phyloP scores from a whole-genome alignment of 2,113 vertebrate genomes.

The Lophura nycthemera region DNA sequence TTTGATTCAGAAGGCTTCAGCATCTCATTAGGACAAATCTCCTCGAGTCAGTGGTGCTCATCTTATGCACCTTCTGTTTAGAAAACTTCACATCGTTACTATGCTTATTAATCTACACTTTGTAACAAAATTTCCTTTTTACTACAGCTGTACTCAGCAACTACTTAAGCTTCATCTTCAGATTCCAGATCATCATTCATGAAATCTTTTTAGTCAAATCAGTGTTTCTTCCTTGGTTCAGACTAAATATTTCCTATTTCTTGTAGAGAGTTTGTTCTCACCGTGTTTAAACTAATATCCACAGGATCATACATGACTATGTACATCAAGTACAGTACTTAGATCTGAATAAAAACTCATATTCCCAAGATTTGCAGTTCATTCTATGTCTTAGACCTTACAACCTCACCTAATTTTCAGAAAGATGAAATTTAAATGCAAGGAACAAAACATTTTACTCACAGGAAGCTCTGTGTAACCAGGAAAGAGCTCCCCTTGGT shows the following conservation, averaged over 20 bases:
- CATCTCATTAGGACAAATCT: background rate
- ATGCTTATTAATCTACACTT: background rate
- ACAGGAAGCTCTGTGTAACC: background rate
- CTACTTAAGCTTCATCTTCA: background rate
- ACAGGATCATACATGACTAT: background rate
- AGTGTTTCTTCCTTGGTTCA: background rate
- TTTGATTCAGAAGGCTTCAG: background rate
- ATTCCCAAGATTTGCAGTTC: background rate
- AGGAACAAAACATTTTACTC: background rate
- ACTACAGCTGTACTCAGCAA: background rate
- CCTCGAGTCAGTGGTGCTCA: background rate
- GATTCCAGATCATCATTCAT: background rate
- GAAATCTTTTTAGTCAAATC: background rate
- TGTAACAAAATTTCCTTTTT: background rate
- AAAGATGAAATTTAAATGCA: background rate
- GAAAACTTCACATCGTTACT: background rate
- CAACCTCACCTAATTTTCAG: background rate
- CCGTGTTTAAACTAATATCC: background rate
- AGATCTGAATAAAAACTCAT: background rate
- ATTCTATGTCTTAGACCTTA: background rate
- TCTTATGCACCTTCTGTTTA: background rate
- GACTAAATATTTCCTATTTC: background rate
- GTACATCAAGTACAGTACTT: background rate
- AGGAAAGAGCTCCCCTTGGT: background rate
- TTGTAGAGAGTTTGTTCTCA: background rate